A percentile compares a stretch with the other conserved stretches of the same genome.
These are phyloP conservation scores for Apostichopus leukothele DNA, from an alignment of 53 echinoderm and acorn worm genomes.

Conservation along the genomic window DNA sequence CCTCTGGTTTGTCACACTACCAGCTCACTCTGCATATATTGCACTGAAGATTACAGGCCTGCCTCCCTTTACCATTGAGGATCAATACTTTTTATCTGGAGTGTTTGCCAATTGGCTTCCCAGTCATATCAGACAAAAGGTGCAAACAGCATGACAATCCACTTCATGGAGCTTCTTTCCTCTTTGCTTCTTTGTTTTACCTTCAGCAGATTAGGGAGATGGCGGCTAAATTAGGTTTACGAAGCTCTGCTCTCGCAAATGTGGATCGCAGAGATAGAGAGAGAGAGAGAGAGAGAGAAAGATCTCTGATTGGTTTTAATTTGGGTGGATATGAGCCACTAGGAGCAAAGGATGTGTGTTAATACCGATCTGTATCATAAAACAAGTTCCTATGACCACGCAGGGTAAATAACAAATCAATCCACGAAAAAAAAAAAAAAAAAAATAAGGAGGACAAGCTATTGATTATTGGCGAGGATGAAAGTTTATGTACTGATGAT, in stretches of 20 bases:
- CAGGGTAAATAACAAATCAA: conserved; percentile 7
- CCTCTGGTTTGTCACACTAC: not conserved
- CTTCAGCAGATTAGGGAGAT: conserved; percentile 3
- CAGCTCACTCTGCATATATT: not conserved
- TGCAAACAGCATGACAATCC: not conserved
- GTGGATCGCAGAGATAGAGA: not conserved
- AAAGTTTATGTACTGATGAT: conserved; percentile 5
- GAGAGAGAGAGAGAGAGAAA: not conserved
- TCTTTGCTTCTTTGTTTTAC: not conserved
- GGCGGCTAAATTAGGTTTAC: conserved; percentile 7
- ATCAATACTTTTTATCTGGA: conserved; percentile 26
- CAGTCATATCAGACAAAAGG: conserved; percentile 24
- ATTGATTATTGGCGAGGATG: not conserved
- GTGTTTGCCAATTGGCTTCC: conserved; percentile 26
- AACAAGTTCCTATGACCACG: not conserved
- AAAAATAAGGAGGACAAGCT: not conserved
- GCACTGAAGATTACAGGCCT: too few species aligned
- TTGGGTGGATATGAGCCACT: not conserved
- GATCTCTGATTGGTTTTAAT: not conserved
- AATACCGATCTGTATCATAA: not conserved
- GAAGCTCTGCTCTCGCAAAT: not conserved
- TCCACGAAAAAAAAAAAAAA: not conserved
- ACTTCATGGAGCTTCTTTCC: not conserved
- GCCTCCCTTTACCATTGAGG: not conserved
- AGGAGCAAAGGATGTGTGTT: conserved; percentile 11